Percentiles rank a stretch among this genome's conserved stretches.
Conservation (phyloP, 2,888 invertebrate species). For the Apotomis betuletana region DNA sequence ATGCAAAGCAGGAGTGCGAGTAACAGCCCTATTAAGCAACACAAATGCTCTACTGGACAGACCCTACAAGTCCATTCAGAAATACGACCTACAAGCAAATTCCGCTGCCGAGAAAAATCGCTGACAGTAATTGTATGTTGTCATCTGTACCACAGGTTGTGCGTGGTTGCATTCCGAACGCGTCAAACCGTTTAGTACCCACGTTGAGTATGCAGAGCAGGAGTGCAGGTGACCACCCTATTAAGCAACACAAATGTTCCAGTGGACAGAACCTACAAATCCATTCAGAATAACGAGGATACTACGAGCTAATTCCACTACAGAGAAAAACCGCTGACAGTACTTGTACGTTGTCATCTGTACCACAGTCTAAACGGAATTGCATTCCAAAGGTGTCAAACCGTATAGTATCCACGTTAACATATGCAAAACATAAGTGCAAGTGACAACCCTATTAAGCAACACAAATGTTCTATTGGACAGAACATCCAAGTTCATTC, state of each 20-base stretch:
- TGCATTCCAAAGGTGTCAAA: not conserved
- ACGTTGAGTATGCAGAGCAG: not conserved
- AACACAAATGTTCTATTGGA: not conserved
- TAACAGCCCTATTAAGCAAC: slow-evolving; percentile 30
- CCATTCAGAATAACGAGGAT: slow-evolving; percentile 42
- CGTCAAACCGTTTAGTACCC: no score
- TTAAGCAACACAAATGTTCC: slow-evolving; percentile 11
- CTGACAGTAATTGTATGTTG: no score
- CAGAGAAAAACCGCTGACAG: no score
- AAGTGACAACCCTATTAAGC: slow-evolving; percentile 32
- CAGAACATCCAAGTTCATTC: slow-evolving; percentile 53
- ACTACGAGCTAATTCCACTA: no score
- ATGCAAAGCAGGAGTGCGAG: slow-evolving; percentile 3
- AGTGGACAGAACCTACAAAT: slow-evolving; percentile 48
- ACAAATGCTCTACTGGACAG: slow-evolving; percentile 3
- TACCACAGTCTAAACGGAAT: no score
- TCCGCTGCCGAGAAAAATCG: no score
- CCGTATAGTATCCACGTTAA: not conserved
- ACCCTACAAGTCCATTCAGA: slow-evolving; percentile 52
- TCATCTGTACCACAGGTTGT: no score
- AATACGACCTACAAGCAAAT: no score
- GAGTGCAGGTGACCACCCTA: slow-evolving; percentile 25
- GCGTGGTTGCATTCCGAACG: no score
- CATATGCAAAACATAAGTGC: slow-evolving; percentile 1
- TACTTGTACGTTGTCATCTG: no score